These are phyloP conservation scores for Pemphigus obesinymphae DNA, from an alignment of 1,140 invertebrate species.

Conservation along the genomic window DNA sequence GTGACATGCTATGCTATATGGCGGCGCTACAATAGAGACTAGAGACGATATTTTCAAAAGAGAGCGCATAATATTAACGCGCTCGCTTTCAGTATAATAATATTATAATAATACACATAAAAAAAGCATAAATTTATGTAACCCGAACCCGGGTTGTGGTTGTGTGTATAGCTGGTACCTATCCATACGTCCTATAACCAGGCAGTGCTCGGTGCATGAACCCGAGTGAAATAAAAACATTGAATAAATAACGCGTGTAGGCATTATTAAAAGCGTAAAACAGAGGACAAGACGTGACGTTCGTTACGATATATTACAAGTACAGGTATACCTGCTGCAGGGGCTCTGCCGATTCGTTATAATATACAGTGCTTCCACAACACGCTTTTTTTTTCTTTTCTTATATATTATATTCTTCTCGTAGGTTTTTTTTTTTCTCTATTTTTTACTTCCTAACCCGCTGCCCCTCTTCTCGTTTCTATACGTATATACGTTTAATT, in stretches of 20 bases:
- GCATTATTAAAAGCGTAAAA: constrained; percentile 21
- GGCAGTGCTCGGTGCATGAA: not conserved
- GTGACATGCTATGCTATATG: no score
- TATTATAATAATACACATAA: no score
- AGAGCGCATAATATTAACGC: no score
- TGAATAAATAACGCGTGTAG: not conserved
- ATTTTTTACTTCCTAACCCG: not conserved
- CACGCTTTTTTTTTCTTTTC: not conserved
- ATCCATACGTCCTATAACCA: no score
- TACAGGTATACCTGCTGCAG: not conserved
- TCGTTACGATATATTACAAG: not conserved
- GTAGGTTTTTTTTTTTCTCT: not conserved
- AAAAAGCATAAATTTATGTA: no score
- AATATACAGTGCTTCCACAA: not conserved
- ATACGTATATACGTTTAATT: not conserved
- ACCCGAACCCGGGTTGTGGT: not conserved
- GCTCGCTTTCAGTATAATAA: no score
- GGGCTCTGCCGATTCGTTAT: not conserved
- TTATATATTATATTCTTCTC: not conserved
- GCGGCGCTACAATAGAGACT: no score
- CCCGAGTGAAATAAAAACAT: not conserved
- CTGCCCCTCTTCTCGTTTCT: no score
- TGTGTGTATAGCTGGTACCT: no score
- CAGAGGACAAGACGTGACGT: constrained; percentile 36
- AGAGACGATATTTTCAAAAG: no score